These are phyloP conservation scores for Chaetodon trifasciatus DNA, from an alignment of 2,797 vertebrate species.

Conservation along the genomic window DNA sequence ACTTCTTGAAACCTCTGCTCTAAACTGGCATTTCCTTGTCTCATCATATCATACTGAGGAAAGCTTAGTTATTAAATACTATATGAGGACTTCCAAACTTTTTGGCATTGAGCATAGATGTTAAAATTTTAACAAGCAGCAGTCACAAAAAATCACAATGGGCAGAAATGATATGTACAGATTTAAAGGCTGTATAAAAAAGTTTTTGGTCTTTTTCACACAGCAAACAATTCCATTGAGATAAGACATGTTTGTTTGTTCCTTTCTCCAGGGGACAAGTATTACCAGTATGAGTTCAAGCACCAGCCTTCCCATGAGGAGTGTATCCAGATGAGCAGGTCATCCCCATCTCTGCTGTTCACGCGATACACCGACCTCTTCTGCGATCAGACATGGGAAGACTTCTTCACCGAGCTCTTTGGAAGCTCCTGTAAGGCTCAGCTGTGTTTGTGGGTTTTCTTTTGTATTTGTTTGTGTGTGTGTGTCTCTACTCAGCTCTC, in stretches of 20 bases:
- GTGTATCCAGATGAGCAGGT: conserved; percentile 84
- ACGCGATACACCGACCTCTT: conserved; percentile 88
- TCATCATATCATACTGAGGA: not conserved
- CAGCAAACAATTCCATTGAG: not conserved
- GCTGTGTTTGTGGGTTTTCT: not conserved
- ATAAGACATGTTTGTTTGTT: not conserved
- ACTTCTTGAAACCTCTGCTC: too few species aligned
- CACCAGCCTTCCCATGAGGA: conserved; percentile 91
- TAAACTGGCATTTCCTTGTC: not conserved
- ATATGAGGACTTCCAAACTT: not conserved
- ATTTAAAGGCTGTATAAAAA: not conserved
- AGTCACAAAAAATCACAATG: not conserved
- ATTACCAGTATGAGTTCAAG: conserved; percentile 93
- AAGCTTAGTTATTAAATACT: not conserved
- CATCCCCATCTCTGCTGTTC: conserved; percentile 88
- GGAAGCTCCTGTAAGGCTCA: conserved; percentile 73
- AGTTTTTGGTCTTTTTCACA: not conserved
- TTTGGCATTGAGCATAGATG: not conserved
- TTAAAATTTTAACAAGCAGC: not conserved
- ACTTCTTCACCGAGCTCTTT: conserved; percentile 88
- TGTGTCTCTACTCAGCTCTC: not conserved
- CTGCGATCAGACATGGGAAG: conserved; percentile 84
- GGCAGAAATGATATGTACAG: not conserved
- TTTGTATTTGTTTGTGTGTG: not conserved
- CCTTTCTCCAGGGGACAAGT: conserved; percentile 84